These are phyloP conservation scores for Uropetala carovei DNA, from an alignment of 2,888 invertebrate species.

Conservation along the genomic window DNA sequence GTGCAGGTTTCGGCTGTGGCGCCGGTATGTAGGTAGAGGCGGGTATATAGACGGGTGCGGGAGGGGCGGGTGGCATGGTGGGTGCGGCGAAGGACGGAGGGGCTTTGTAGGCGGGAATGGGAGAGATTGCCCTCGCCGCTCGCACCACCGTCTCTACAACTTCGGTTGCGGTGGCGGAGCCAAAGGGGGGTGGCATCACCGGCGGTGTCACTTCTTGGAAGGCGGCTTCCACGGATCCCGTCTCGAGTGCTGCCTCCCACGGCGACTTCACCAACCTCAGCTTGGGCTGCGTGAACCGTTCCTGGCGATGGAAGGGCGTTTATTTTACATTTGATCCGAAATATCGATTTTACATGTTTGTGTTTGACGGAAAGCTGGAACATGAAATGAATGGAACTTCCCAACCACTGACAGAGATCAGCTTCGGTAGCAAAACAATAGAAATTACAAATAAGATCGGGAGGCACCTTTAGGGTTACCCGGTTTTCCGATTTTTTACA, in stretches of 20 bases:
- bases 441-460: no score
- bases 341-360: no score
- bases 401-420: no score
- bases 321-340: no score
- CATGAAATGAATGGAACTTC: no score
- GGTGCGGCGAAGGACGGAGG: slow-evolving; percentile 58
- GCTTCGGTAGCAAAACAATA: no score
- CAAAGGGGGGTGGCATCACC: neutral
- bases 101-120: slow-evolving; percentile 20
- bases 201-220: slow-evolving; percentile 76
- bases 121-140: slow-evolving; percentile 70
- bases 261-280: slow-evolving; percentile 82
- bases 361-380: no score
- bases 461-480: no score
- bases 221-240: slow-evolving; percentile 84
- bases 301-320: slow-evolving; percentile 72
- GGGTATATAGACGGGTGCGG: slow-evolving; percentile 63
- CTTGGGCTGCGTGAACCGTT: slow-evolving; percentile 78
- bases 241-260: slow-evolving; percentile 84
- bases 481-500: no score
- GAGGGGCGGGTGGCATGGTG: slow-evolving; percentile 13
- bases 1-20: slow-evolving; percentile 4
- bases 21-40: slow-evolving; percentile 55
- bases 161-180: slow-evolving; percentile 66
- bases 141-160: slow-evolving; percentile 70